Evolutionary conservation across 2,888 invertebrate species (phyloP).

Genomic region (Agrochola circellaris): DNA sequence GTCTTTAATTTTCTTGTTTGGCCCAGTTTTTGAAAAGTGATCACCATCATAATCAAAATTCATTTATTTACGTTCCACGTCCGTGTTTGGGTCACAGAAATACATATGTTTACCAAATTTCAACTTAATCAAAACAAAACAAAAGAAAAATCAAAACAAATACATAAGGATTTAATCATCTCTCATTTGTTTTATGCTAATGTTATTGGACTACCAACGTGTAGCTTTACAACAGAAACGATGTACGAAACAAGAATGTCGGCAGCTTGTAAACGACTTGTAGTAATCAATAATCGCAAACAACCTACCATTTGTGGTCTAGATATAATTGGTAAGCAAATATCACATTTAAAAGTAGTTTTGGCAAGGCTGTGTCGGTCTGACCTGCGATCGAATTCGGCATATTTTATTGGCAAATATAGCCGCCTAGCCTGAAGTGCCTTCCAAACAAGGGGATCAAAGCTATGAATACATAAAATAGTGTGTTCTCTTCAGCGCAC

Average conservation of each 20-base stretch:
- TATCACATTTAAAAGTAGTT: conserved; percentile 56
- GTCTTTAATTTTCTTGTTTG: too few relatives aligned
- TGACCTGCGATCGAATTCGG: conserved; percentile 30
- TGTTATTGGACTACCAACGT: conserved; percentile 3
- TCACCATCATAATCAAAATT: too few relatives aligned
- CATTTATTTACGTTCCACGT: too few relatives aligned
- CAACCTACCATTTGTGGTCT: conserved; percentile 46
- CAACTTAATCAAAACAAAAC: too few relatives aligned
- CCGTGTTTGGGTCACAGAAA: too few relatives aligned
- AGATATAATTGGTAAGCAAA: conserved; percentile 52
- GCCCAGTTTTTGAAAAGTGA: too few relatives aligned
- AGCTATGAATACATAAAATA: conserved; percentile 34
- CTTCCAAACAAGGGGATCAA: conserved; percentile 41
- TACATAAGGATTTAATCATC: conserved; percentile 10
- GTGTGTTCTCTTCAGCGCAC: conserved; percentile 7
- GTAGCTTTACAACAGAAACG: conserved; percentile 7
- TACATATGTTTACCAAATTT: too few relatives aligned
- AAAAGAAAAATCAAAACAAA: neutral
- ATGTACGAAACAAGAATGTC: conserved; percentile 28
- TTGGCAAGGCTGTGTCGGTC: conserved; percentile 49
- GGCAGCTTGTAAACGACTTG: conserved; percentile 30
- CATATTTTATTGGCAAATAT: conserved; percentile 56
- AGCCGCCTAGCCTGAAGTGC: conserved; percentile 23
- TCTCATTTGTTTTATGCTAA: conserved; percentile 28
- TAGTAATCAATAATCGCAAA: conserved; percentile 50